A percentile compares a stretch with the other conserved stretches of the same genome.
phyloP scores from a whole-genome alignment of 1,140 invertebrate species.

The Conus ventricosus region DNA sequence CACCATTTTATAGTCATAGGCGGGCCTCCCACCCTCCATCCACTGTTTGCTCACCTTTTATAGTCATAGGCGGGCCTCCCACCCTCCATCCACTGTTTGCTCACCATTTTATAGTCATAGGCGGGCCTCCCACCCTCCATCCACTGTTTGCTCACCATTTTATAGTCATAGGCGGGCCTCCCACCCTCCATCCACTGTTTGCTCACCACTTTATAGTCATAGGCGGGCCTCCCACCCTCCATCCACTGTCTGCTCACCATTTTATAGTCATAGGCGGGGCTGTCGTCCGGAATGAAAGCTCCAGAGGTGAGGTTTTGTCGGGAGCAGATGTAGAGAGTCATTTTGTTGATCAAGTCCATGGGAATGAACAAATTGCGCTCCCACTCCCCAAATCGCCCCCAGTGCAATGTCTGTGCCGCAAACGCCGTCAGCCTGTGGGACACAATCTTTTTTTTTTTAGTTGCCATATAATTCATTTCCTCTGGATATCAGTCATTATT shows the following conservation, averaged over 20 bases:
- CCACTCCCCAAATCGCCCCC: constrained; percentile 70
- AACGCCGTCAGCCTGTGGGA: constrained; percentile 71
- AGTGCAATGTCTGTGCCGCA: constrained; percentile 66
- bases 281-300: constrained; percentile 61
- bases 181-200: constrained; percentile 7
- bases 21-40: constrained; percentile 30
- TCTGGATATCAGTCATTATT: no score
- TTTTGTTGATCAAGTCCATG: constrained; percentile 67
- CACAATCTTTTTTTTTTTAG: no score
- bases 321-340: constrained; percentile 67
- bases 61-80: constrained; percentile 67
- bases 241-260: constrained; percentile 58
- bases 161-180: constrained; percentile 65
- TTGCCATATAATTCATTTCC: no score
- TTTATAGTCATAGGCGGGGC: constrained; percentile 67
- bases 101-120: constrained; percentile 72
- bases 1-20: constrained; percentile 72
- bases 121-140: constrained; percentile 23
- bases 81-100: constrained; percentile 16
- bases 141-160: constrained; percentile 62
- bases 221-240: constrained; percentile 37
- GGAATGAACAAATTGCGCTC: constrained; percentile 71
- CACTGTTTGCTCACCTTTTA: constrained; percentile 62
- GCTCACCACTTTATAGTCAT: constrained; percentile 72
- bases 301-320: constrained; percentile 68